phyloP scores from a whole-genome alignment of 2,113 vertebrate species.

The Neofelis nebulosa region DNA sequence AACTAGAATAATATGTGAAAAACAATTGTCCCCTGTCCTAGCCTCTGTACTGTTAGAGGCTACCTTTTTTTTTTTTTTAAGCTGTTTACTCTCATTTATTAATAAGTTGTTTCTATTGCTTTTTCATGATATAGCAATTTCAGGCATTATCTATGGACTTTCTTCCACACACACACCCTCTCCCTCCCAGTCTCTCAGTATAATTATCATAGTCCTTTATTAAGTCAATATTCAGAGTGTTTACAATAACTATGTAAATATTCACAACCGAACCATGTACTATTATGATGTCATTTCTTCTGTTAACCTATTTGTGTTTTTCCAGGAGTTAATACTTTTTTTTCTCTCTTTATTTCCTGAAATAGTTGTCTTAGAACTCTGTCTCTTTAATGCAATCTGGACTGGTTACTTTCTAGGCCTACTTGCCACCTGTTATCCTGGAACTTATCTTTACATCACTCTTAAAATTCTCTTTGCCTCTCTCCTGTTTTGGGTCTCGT shows the following conservation, averaged over 20 bases:
- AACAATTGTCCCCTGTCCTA: not conserved
- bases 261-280: not conserved
- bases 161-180: not conserved
- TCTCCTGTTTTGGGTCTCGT: not conserved
- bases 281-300: not conserved
- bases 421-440: not conserved
- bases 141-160: not conserved
- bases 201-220: constrained; percentile 28
- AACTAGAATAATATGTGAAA: constrained; percentile 38
- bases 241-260: constrained; percentile 33
- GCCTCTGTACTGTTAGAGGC: not conserved
- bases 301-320: constrained; percentile 6
- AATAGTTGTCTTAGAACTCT: not conserved
- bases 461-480: constrained; percentile 41
- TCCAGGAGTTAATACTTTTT: not conserved
- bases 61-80: constrained; percentile 22
- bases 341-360: constrained; percentile 4
- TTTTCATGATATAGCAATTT: constrained; percentile 2
- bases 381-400: not conserved
- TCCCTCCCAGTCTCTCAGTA: not conserved
- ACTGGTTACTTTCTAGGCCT: not conserved
- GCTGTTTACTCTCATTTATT: constrained; percentile 30
- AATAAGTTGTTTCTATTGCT: constrained; percentile 6
- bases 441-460: not conserved
- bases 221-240: constrained; percentile 14